Evolutionary conservation across 2,797 vertebrate species (phyloP).

Genomic region (Oreochromis mossambicus): DNA sequence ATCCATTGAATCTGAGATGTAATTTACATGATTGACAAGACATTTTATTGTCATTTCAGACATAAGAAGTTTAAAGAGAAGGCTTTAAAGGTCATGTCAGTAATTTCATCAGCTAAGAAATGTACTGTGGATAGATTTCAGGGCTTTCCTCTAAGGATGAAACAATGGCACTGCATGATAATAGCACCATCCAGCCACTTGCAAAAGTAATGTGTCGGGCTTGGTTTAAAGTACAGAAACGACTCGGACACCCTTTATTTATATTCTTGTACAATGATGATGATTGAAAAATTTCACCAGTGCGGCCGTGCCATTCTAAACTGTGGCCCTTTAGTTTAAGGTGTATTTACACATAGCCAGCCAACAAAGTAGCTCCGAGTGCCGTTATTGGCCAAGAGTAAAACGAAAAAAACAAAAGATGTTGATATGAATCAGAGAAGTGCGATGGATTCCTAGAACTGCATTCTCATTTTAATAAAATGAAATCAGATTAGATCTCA

Average conservation of each 20-base stretch:
- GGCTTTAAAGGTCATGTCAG: slow-evolving; percentile 56
- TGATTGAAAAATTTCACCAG: background rate
- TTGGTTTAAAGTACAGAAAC: background rate
- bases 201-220: background rate
- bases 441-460: slow-evolving; percentile 56
- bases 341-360: slow-evolving; percentile 4
- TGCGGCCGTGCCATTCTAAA: background rate
- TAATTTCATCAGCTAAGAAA: slow-evolving; percentile 53
- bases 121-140: slow-evolving; percentile 20
- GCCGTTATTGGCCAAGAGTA: background rate
- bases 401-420: slow-evolving; percentile 4
- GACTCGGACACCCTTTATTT: background rate
- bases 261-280: background rate
- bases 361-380: background rate
- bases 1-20: slow-evolving; percentile 56
- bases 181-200: background rate
- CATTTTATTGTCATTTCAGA: slow-evolving; percentile 56
- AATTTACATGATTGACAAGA: slow-evolving; percentile 65
- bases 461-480: slow-evolving; percentile 69
- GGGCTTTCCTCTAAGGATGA: slow-evolving; percentile 4
- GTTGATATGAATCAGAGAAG: slow-evolving; percentile 51
- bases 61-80: slow-evolving; percentile 45
- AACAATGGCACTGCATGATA: background rate
- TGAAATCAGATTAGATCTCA: slow-evolving; percentile 65
- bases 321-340: background rate